Evolutionary conservation across 2,113 vertebrate genomes (phyloP), one percentile per base, ranked within the genome.

Genomic region (Vidua chalybeata): DNA sequence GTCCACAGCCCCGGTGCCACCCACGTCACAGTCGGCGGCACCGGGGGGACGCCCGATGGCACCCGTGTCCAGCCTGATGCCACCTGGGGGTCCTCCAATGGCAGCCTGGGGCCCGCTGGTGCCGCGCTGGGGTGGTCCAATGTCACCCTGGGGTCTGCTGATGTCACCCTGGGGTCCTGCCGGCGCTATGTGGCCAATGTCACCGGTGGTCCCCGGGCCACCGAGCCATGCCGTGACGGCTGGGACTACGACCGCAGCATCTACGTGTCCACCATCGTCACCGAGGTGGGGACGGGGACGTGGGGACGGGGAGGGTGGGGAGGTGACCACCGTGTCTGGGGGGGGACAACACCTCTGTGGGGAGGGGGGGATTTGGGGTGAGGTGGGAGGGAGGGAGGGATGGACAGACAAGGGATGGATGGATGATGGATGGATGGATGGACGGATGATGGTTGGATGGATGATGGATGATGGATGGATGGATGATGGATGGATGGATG

Each of bases 181-280:
- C 15, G 4, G 46, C 90, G 87, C 46, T 93, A 84, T 1, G 91
- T 87, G 87, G 51, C 72, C 64, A 67, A 77, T 3, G 9, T n/a
- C 67, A 94, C 43, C 51, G 7, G 13, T 21, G 97, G n/a, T 2
- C 19, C 54, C 93, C 74, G 19, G 75, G 43, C 75, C 95, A 87
- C 82, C 64, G 73, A 96, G 91, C 89, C 75, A 16, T 99, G 98
- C 66, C 59, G 7, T 0, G 98, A 98, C 3, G 98, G 98, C 9
- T 99, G 98, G 98, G 94, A 95, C 18, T 98, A 98, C 21, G 94
- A 97, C 63, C 97, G 45, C 58, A 97, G 94, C 21, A 61, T 98
- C 18, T 98, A 95, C 94, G 97, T 69, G 56, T 95, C 98, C 82
- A 98, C 98, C 15, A 98, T 98, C 20, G 98, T 98, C 89, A 97